phyloP scores from a whole-genome alignment of 2,797 vertebrate species.

The Galaxias olidus region DNA sequence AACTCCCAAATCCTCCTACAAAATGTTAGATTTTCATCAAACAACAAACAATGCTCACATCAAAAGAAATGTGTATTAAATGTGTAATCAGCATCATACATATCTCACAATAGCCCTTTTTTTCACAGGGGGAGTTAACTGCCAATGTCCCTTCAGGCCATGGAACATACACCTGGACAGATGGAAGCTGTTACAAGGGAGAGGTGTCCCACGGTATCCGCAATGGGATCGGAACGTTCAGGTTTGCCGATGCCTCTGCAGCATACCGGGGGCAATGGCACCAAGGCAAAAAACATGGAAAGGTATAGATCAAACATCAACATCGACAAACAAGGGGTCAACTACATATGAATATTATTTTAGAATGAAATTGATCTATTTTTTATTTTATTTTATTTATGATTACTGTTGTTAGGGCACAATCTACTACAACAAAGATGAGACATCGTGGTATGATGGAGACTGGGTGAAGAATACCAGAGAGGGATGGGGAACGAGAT shows the following conservation, averaged over 20 bases:
- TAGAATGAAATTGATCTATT: background rate
- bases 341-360: no score
- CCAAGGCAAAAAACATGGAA: slow-evolving; percentile 83
- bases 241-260: slow-evolving; percentile 57
- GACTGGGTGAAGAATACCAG: slow-evolving; percentile 84
- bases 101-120: slow-evolving; percentile 9
- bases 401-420: slow-evolving; percentile 72
- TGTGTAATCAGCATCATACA: no score
- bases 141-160: slow-evolving; percentile 76
- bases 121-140: slow-evolving; percentile 83
- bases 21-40: no score
- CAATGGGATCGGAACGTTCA: slow-evolving; percentile 83
- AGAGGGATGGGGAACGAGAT: slow-evolving; percentile 84
- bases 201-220: slow-evolving; percentile 75
- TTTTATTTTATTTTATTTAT: background rate
- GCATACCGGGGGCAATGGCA: slow-evolving; percentile 85
- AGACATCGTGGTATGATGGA: slow-evolving; percentile 89
- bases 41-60: no score
- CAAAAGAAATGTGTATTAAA: no score
- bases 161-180: slow-evolving; percentile 82
- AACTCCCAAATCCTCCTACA: no score
- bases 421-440: slow-evolving; percentile 80
- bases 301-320: slow-evolving; percentile 67
- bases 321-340: background rate
- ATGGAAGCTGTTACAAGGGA: slow-evolving; percentile 86